Evolutionary conservation across 2,113 vertebrate genomes (phyloP), one percentile per base, ranked within the genome.

Genomic region (Dinomys branickii): DNA sequence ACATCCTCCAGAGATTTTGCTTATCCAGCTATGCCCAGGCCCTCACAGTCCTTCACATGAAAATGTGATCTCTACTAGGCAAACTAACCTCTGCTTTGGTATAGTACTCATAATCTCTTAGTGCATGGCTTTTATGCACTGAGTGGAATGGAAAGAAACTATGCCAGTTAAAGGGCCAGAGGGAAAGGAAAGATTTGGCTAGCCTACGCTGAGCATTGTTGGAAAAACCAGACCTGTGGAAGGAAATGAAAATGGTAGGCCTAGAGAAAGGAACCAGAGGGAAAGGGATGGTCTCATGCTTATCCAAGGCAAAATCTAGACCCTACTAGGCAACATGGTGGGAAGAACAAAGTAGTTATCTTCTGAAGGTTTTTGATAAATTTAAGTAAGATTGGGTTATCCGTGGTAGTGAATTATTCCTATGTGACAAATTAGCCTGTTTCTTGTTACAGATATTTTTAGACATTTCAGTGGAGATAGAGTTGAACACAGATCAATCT

Each of bases 401-500:
- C 94, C 94, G 59, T 82, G 50, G 19, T 85, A 85, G 61, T 24
- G 5, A 75, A 67, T 20, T 78, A n/a, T 85, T 44, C 61, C 52
- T 88, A 22, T 17, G 54, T 61, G 54, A 22, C 75, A n/a, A n/a
- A n/a, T n/a, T n/a, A n/a, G n/a, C n/a, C n/a, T n/a, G n/a, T n/a
- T n/a, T n/a, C n/a, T n/a, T n/a, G n/a, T n/a, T n/a, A n/a, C n/a
- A n/a, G n/a, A n/a, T n/a, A n/a, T 50, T 85, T 93, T 85, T 58
- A 85, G 71, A 50, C 22, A 88, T 75, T 85, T 88, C 63, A 93
- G 20, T 71, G 67, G 78, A n/a, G 5, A 83, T 50, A 59, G 94
- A 78, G 50, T 35, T 71, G 75, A 77, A 90, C 63, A 77, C 58
- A 92, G 82, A 94, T 82, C 59, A 94, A 86, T 44, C 80, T 81